These are phyloP conservation scores for Popillia japonica DNA, from an alignment of 1,140 invertebrate species.

Conservation along the genomic window DNA sequence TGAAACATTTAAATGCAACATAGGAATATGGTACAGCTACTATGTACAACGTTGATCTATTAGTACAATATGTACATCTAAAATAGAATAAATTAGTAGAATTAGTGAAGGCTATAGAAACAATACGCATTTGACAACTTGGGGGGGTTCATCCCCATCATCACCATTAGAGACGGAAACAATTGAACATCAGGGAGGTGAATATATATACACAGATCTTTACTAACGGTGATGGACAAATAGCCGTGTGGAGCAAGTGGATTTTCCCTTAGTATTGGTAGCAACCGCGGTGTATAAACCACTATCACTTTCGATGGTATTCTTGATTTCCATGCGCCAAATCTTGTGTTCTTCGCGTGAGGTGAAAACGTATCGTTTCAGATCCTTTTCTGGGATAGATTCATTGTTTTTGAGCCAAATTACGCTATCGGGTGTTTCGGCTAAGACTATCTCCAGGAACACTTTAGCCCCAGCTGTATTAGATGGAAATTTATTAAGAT, in stretches of 20 bases:
- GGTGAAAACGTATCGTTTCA: conserved; percentile 75
- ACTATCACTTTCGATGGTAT: conserved; percentile 82
- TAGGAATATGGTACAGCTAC: background rate
- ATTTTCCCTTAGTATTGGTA: conserved; percentile 80
- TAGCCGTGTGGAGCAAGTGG: conserved; percentile 84
- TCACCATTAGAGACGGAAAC: background rate
- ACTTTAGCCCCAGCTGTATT: conserved; percentile 83
- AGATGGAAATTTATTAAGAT: background rate
- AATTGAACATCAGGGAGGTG: too few relatives aligned
- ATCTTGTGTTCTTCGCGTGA: conserved; percentile 64
- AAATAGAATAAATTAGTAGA: conserved; percentile 9
- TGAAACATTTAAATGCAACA: conserved; percentile 13
- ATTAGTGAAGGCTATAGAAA: background rate
- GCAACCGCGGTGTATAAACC: conserved; percentile 93
- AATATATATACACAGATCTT: background rate
- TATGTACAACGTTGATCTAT: background rate
- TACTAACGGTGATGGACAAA: conserved; percentile 83
- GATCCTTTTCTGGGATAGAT: conserved; percentile 72
- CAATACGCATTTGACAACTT: background rate
- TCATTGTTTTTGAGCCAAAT: conserved; percentile 93
- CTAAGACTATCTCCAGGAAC: conserved; percentile 81
- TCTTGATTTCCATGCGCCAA: conserved; percentile 79
- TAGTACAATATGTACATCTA: background rate
- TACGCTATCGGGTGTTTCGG: conserved; percentile 68
- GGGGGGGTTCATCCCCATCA: background rate